phyloP scores from a whole-genome alignment of 2,797 vertebrate species.

The Loriculus beryllinus region DNA sequence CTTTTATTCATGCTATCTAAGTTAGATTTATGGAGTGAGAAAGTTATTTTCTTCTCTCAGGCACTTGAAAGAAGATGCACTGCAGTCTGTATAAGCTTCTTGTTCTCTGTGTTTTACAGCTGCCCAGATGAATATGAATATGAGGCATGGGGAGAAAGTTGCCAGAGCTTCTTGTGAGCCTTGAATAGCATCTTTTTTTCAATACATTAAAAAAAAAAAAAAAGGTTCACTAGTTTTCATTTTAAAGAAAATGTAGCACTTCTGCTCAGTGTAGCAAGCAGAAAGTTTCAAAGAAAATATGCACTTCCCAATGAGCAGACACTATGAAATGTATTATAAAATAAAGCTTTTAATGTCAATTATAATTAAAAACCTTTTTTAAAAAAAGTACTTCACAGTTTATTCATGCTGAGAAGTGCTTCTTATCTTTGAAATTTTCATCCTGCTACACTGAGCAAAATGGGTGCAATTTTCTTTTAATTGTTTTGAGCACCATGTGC shows the following conservation, averaged over 20 bases:
- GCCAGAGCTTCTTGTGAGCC: background rate
- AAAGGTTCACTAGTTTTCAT: background rate
- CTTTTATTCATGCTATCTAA: background rate
- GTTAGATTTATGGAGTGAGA: background rate
- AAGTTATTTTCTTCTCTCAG: slow-evolving; percentile 10
- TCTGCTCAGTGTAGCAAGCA: slow-evolving; percentile 10
- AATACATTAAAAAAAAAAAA: background rate
- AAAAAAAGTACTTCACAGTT: slow-evolving; percentile 60
- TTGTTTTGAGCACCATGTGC: slow-evolving; percentile 67
- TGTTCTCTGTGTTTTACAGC: slow-evolving; percentile 7
- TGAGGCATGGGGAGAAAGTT: background rate
- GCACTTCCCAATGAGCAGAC: slow-evolving; percentile 18
- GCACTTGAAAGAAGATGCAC: background rate
- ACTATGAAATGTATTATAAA: slow-evolving; percentile 66
- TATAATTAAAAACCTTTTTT: slow-evolving; percentile 68
- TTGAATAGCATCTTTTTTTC: background rate
- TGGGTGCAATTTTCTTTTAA: slow-evolving; percentile 72
- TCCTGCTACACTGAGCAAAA: slow-evolving; percentile 57
- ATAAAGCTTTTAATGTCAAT: slow-evolving; percentile 67
- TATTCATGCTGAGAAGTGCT: slow-evolving; percentile 65
- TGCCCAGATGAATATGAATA: background rate
- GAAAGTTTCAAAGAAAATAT: slow-evolving; percentile 56
- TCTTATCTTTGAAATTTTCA: slow-evolving; percentile 66
- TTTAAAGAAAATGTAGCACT: slow-evolving; percentile 16
- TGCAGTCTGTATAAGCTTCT: background rate